phyloP scores from a whole-genome alignment of 2,113 vertebrate genomes.

The Callipepla squamata region DNA sequence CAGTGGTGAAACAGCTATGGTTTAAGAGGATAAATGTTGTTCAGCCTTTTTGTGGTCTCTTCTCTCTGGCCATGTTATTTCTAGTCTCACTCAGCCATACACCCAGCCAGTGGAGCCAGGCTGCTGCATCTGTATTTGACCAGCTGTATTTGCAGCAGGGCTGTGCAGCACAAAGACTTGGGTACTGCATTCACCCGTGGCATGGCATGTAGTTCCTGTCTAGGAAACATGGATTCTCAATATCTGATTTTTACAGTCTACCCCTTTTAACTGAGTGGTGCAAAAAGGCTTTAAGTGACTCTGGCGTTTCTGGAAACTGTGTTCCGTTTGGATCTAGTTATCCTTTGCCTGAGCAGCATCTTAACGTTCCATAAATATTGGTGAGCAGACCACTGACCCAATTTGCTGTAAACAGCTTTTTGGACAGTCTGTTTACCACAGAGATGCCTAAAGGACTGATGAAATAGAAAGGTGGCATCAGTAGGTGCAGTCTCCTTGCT shows the following conservation, averaged over 20 bases:
- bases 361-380: neutral
- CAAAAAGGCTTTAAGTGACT: neutral
- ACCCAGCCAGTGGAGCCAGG: neutral
- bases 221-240: neutral
- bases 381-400: neutral
- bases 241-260: neutral
- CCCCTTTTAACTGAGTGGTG: neutral
- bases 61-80: neutral
- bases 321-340: neutral
- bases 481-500: neutral
- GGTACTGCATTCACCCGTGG: fast-evolving
- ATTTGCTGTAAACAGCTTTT: neutral
- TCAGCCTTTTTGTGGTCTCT: neutral
- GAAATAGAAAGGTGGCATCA: neutral
- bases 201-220: neutral
- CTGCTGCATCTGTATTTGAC: neutral
- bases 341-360: neutral
- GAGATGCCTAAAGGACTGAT: neutral
- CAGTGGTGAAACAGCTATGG: neutral
- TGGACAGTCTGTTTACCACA: neutral
- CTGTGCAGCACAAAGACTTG: fast-evolving
- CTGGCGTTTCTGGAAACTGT: neutral
- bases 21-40: neutral
- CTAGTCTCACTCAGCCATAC: neutral
- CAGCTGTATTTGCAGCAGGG: neutral